Evolutionary conservation across 2,797 vertebrate species (phyloP).

Genomic region (Varecia variegata): DNA sequence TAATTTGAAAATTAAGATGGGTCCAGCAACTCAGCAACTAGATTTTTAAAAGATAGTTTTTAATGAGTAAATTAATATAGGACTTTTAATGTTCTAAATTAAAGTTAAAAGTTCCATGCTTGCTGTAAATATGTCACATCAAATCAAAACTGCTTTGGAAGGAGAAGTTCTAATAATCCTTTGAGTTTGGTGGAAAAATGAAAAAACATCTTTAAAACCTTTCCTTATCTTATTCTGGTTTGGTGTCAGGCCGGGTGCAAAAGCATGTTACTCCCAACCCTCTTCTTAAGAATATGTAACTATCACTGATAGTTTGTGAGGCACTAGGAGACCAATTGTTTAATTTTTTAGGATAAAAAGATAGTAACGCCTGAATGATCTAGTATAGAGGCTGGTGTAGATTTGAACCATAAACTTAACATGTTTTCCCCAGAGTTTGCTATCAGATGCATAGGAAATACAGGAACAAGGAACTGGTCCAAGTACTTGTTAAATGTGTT

Average conservation of each 20-base stretch:
- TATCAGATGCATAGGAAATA: neutral
- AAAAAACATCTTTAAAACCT: slow-evolving; percentile 5
- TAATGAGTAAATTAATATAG: slow-evolving; percentile 19
- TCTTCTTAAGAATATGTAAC: neutral
- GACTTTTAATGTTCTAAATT: neutral
- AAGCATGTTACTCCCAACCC: neutral
- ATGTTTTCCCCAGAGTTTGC: neutral
- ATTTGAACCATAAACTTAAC: neutral
- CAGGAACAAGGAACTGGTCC: neutral
- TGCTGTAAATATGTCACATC: neutral
- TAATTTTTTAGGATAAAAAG: neutral
- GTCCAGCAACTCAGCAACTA: neutral
- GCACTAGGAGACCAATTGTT: neutral
- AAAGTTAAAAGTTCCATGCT: slow-evolving; percentile 16
- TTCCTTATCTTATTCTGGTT: neutral
- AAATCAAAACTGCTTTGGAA: neutral
- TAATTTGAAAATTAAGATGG: slow-evolving; percentile 23
- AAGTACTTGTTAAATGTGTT: neutral
- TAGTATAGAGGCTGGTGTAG: neutral
- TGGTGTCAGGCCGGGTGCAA: neutral
- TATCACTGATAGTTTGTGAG: neutral
- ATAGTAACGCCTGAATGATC: neutral
- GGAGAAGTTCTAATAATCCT: neutral
- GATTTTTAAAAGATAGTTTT: neutral
- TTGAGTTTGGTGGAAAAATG: neutral